Conservation (phyloP, 2,797 vertebrate genomes). For the Gobionotothen gibberifrons region DNA sequence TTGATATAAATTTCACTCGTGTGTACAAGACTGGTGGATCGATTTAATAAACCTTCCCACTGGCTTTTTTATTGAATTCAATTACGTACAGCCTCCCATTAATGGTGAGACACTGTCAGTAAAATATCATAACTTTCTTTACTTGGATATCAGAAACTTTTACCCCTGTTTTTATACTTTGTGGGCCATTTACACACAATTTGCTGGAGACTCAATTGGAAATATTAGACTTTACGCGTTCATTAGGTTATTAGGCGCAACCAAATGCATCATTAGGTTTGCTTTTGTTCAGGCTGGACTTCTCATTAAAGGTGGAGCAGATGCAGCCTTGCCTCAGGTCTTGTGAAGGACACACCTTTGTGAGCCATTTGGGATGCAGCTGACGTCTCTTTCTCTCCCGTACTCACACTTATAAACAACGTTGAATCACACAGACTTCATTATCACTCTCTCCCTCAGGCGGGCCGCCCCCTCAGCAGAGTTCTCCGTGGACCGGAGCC, state of each 20-base stretch:
- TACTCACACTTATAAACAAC: constrained; percentile 2
- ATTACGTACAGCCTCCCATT: background rate
- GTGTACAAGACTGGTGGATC: background rate
- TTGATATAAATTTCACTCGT: background rate
- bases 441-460: constrained; percentile 74
- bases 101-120: background rate
- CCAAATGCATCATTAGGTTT: constrained; percentile 7
- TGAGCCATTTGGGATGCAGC: background rate
- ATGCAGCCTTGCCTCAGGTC: constrained; percentile 19
- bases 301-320: constrained; percentile 11
- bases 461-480: constrained; percentile 97
- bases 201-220: too few species aligned
- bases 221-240: too few species aligned
- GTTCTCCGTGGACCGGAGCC: constrained; percentile 95
- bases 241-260: too few species aligned
- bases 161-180: background rate
- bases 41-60: background rate
- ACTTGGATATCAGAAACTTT: background rate
- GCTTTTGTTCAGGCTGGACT: background rate
- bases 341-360: constrained; percentile 14
- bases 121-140: background rate
- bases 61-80: background rate
- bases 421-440: constrained; percentile 10
- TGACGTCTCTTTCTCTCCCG: constrained; percentile 3
- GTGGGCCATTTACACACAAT: constrained; percentile 4